Evolutionary conservation across 2,797 vertebrate species (phyloP), one percentile per base, ranked within the genome.

Genomic region (Apogon talboti): DNA sequence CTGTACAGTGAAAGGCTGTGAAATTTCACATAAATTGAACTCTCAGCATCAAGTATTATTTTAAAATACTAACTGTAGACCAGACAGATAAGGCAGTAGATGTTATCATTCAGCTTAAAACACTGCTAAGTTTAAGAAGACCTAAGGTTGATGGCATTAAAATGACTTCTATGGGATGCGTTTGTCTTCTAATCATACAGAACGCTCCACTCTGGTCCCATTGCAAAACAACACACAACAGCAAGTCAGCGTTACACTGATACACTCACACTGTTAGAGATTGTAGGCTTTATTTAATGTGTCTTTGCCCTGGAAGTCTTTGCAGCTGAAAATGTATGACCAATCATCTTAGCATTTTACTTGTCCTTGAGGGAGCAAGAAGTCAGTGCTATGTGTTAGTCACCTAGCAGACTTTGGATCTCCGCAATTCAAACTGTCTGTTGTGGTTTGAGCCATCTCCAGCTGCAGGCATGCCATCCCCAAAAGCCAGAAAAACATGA

Each of bases 401-500:
- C 78, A 84, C 48, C 40, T 19, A 53, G 41, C 51, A 47, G 44
- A 61, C 60, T 66, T 56, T 74, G 42, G 30, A 76, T 71, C 43
- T 81, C 83, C 82, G 62, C 45, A 57, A 33, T 73, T 69, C 48
- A 85, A 59, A 73, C 60, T 68, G 44, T 62, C 51, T 81, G 66
- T 79, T 76, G 66, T 82, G 78, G 72, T 79, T 75, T 78, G 55
- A 73, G 28, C 15, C 55, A 12, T 65, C 28, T 65, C 68, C 56
- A 51, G 46, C 49, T 64, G 71, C 47, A 47, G 43, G 24, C 50
- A 58, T 68, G 53, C 67, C 54, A 70, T 76, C 53, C 74, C 74
- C 44, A 69, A 76, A 83, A 81, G 47, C 56, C 67, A 78, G 50
- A 62, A 68, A 81, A 78, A 82, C 30, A 62, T 55, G 55, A 76